A percentile compares a stretch with the other conserved stretches of the same genome.
These are phyloP conservation scores for Fissipunctia ypsillon DNA, from an alignment of 2,888 invertebrate species.

Conservation along the genomic window DNA sequence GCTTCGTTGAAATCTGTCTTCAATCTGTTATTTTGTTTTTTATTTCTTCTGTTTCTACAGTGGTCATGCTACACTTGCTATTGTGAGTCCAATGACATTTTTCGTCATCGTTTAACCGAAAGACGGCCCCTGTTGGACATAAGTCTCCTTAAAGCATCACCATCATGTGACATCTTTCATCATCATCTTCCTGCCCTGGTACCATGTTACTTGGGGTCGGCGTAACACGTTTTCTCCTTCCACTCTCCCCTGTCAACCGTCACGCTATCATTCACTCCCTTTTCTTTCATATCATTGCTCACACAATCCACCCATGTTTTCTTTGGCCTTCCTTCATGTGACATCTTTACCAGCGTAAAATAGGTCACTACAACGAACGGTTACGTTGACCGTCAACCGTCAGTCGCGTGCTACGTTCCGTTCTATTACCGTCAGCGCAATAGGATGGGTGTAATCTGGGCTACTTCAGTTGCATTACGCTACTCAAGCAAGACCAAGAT, in stretches of 20 bases:
- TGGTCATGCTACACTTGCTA: too few species aligned
- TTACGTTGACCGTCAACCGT: slow-evolving; percentile 30
- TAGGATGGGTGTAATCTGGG: slow-evolving; percentile 43
- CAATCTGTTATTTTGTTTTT: too few species aligned
- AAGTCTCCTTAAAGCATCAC: too few species aligned
- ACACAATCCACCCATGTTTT: neutral
- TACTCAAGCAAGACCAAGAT: slow-evolving; percentile 43
- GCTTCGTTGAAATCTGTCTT: too few species aligned
- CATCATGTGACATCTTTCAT: neutral
- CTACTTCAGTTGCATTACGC: slow-evolving; percentile 37
- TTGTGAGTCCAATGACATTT: neutral
- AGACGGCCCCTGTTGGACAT: neutral
- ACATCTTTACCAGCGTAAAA: neutral
- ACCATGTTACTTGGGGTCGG: too few species aligned
- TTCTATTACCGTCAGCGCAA: slow-evolving; percentile 44
- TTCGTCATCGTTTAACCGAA: neutral
- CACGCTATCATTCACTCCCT: neutral
- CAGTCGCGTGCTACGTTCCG: slow-evolving; percentile 46
- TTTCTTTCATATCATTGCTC: neutral
- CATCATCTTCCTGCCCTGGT: too few species aligned
- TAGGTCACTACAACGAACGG: neutral
- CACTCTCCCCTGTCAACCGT: neutral
- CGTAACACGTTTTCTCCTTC: neutral
- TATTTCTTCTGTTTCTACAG: too few species aligned
- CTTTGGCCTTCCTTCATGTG: neutral